Conservation (phyloP, 2,888 invertebrate species). For the Tenthredo notha region DNA sequence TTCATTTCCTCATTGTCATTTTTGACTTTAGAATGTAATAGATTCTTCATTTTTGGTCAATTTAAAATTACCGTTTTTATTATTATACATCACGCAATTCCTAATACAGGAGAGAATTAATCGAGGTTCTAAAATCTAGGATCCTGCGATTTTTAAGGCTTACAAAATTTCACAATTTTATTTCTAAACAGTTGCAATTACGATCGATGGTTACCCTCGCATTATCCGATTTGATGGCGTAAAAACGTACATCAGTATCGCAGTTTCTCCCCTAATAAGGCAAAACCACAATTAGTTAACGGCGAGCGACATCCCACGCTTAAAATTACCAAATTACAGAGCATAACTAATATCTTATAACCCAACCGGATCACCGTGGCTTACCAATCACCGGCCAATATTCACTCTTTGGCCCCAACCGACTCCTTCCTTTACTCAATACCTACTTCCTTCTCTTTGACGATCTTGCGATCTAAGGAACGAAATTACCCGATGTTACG, state of each 20-base stretch:
- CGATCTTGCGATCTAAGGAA: constrained; percentile 38
- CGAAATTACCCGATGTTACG: constrained; percentile 51
- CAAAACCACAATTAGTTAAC: constrained; percentile 55
- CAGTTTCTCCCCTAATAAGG: constrained; percentile 55
- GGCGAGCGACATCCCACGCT: constrained; percentile 56
- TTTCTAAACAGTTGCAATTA: not conserved
- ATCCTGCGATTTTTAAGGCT: not conserved
- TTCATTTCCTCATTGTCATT: not conserved
- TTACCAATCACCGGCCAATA: constrained; percentile 37
- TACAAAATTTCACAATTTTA: not conserved
- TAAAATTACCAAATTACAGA: constrained; percentile 60
- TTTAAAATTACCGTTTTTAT: not conserved
- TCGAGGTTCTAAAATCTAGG: not conserved
- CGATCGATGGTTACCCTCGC: not conserved
- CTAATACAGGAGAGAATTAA: not conserved
- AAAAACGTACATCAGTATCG: not conserved
- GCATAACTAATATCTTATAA: constrained; percentile 6
- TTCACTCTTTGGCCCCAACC: not conserved
- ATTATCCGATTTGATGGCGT: not conserved
- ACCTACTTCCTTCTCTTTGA: constrained; percentile 28
- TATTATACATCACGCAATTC: not conserved
- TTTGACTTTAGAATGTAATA: not conserved
- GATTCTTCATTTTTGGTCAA: not conserved
- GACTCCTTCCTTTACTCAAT: not conserved
- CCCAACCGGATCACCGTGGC: not conserved